phyloP scores from a whole-genome alignment of 53 echinoderm and acorn worm species.

The Luidia sarsii region DNA sequence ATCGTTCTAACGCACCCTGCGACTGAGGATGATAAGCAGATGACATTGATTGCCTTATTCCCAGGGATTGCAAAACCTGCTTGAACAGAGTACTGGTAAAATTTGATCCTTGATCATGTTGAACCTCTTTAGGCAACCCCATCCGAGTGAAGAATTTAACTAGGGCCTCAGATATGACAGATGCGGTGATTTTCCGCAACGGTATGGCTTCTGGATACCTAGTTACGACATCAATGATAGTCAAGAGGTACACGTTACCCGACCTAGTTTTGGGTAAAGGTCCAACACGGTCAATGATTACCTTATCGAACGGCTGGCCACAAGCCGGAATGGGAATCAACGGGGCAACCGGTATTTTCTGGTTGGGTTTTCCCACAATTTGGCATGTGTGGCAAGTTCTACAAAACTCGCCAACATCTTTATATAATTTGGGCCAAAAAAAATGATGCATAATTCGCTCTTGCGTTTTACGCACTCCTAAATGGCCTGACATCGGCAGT shows the following conservation, averaged over 20 bases:
- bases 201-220: constrained; percentile 71
- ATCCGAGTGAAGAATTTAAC: constrained; percentile 58
- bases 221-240: constrained; percentile 49
- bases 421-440: constrained; percentile 52
- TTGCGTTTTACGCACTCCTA: constrained; percentile 58
- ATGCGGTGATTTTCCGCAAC: constrained; percentile 41
- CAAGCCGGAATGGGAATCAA: constrained; percentile 58
- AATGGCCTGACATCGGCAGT: constrained; percentile 46
- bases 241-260: constrained; percentile 51
- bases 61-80: constrained; percentile 45
- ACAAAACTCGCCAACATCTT: constrained; percentile 32
- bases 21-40: constrained; percentile 64
- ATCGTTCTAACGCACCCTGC: constrained; percentile 65
- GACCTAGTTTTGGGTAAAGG: constrained; percentile 51
- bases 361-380: constrained; percentile 57
- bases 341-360: constrained; percentile 43
- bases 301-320: constrained; percentile 52
- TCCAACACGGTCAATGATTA: constrained; percentile 59
- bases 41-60: constrained; percentile 54
- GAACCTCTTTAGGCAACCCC: constrained; percentile 60
- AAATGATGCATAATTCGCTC: constrained; percentile 45
- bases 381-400: constrained; percentile 62
- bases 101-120: constrained; percentile 64
- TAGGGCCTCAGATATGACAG: constrained; percentile 49
- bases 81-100: constrained; percentile 61